Base-by-base conservation (phyloP, 2,113 vertebrate species). In the Cottus gobio region DNA sequence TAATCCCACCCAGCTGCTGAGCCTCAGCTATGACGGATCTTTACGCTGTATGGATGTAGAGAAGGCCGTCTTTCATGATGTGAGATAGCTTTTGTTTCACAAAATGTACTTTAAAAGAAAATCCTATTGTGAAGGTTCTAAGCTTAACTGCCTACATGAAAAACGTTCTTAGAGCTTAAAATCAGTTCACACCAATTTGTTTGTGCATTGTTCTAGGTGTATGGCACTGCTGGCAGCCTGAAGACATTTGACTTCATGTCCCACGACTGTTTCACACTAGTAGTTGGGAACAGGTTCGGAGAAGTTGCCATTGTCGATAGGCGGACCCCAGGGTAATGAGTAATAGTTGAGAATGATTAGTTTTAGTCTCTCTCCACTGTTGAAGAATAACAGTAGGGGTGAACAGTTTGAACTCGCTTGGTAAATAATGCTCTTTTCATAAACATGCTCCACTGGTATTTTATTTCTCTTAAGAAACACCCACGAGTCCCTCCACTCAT, bases 171-270 rank as follows among this genome's bases (percentile, higher is more conserved):
- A 46, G 39, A 44, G 36, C n/a, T 15, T 18, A 26, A 66, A 5
- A 36, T 16, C 28, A 13, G 10, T 20, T 46, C 7, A 57, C 0
- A 1, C 36, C 8, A 18, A 2, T 56, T 6, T 71, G 3, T 74
- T 0, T 78, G 6, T 60, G 2, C 0, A 0, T 34, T 71, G 12
- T 64, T 60, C 3, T 46, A 99, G 97, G 85, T 98, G 0, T 96
- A 93, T 78, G 91, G 94, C 57, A 82, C 88, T 37, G 91, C 95
- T 1, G 65, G 88, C 0, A 75, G 82, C 10, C 87, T 96, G 3
- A 96, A 94, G 52, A 96, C 93, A 3, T 99, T 98, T 34, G 96
- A 96, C 90, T 98, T 97, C 82, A 48, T 97, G 93, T 93, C 95
- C 0, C 87, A 86, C 10, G 92, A 90, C 26, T 95, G 92, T 67